Base-by-base conservation (phyloP, 2,113 vertebrate genomes). In the Phylloscopus trochiloides region DNA sequence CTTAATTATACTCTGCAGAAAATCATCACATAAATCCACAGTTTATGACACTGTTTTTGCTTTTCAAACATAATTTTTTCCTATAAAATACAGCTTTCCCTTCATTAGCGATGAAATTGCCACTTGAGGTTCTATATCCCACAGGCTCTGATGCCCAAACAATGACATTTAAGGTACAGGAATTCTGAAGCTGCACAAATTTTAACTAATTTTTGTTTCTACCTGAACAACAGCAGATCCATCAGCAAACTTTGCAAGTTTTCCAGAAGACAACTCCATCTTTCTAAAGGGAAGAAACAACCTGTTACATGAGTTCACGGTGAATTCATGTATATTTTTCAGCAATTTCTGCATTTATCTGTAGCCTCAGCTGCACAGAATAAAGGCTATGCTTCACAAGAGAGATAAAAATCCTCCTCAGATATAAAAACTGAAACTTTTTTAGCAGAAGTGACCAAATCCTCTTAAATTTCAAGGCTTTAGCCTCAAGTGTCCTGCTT, bases 191-290 rank as follows among this genome's bases (percentile, higher is more conserved):
- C 11, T 47, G 4, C n/a, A 55, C 5, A 32, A 3, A 12, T 29
- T 45, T 58, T 3, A 18, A 9, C 7, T 25, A 3, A 20, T 21
- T 47, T 22, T 58, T 51, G 12, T 40, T 94, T 88, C 96, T 98
- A 99, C 99, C 99, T 99, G 98, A 45, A 99, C 98, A 47, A 99
- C 98, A 93, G 99, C 99, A 96, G 98, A 98, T 65, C 99, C 99
- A 97, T 99, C 99, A 87, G 99, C 99, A 97, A 99, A 99, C 90
- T 98, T 98, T 2, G 99, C 99, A 26, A 99, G 97, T 88, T 97
- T 99, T 88, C 99, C 99, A 4, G 99, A 98, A 17, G 99, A 99
- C 74, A 99, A 98, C 93, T 99, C 98, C 90, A 99, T 97, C 92
- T 98, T 99, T 89, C 99, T 99, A 83, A 88, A 68, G 26, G 75